Evolutionary conservation across 2,888 invertebrate species (phyloP), one percentile per base, ranked within the genome.

Genomic region (Agrotis clavis): DNA sequence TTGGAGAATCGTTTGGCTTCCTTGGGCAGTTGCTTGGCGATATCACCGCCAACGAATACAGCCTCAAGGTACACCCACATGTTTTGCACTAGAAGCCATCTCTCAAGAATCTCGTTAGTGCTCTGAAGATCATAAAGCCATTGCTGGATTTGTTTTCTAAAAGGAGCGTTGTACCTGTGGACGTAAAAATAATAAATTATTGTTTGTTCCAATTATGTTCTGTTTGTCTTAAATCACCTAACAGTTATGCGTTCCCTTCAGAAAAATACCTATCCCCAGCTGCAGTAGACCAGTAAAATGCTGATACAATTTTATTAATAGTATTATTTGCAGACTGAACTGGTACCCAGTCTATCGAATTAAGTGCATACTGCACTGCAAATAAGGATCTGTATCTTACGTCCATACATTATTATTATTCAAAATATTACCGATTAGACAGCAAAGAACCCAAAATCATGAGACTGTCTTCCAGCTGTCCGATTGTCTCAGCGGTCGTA

Each of bases 11-110:
- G 97, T 91, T 99, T 99, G 0, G 99, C 99, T 94, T 99, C 99
- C 90, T 99, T 99, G 0, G 99, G 99, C 63, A 99, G 94, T 90
- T 99, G 99, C 89, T 99, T 99, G n/a, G 99, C 99, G 86, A 99
- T 99, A 90, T 99, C 99, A 69, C 99, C 99, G 3, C 99, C 99
- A 0, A 99, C 99, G 93, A 99, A 99, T 1, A 99, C 99, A 0
- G 99, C 99, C 93, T 99, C 99, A 30, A 99, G 95, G 90, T 99
- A 99, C 0, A 99, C 99, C 99, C 99, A 99, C 98, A 99, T 98
- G 91, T 99, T 99, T 93, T 99, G 99, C 0, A 99, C 99, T 0
- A 99, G 96, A 56, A 99, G 96, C 99, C 99, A 99, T 76, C 99
- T 97, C 92, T 99, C 99, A 67, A 99, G 96, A 87, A 99, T 99